Conservation (phyloP, 2,113 vertebrate species). For the Scophthalmus maximus region DNA sequence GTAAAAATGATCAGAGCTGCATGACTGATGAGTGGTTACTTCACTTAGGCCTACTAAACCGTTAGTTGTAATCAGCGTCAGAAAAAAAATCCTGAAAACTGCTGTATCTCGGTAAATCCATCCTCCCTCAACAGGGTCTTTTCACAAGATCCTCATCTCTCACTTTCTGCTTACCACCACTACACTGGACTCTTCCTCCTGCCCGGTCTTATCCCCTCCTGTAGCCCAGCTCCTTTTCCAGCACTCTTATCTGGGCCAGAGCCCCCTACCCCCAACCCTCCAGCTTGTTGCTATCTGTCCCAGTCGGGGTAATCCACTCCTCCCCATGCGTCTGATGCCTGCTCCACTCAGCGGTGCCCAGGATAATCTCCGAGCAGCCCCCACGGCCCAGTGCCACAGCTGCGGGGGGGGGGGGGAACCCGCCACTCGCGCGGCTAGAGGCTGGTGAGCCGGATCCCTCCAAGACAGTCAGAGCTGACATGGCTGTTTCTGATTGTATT, state of each 20-base stretch:
- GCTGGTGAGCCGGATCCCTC: constrained; percentile 42
- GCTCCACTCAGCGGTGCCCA: constrained; percentile 67
- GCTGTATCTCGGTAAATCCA: constrained; percentile 14
- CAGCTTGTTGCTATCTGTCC: constrained; percentile 70
- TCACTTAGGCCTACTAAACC: neutral
- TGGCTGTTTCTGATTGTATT: constrained; percentile 22
- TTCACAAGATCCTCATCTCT: constrained; percentile 45
- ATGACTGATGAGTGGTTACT: neutral
- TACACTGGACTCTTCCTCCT: constrained; percentile 35
- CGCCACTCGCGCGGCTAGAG: constrained; percentile 33
- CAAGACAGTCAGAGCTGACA: constrained; percentile 22
- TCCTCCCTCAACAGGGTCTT: constrained; percentile 1
- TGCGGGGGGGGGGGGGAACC: constrained; percentile 41
- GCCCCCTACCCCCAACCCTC: constrained; percentile 28
- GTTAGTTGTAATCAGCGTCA: neutral
- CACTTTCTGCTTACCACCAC: constrained; percentile 48
- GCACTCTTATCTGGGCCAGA: constrained; percentile 60
- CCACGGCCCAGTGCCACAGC: constrained; percentile 53
- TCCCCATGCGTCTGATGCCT: constrained; percentile 71
- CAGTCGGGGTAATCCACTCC: constrained; percentile 77
- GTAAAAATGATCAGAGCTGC: neutral
- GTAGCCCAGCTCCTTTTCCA: constrained; percentile 45
- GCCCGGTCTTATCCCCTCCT: constrained; percentile 56
- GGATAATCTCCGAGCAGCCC: constrained; percentile 71
- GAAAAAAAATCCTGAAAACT: neutral